Evolutionary conservation across 2,797 vertebrate species (phyloP).

Genomic region (Harpagifer antarcticus): DNA sequence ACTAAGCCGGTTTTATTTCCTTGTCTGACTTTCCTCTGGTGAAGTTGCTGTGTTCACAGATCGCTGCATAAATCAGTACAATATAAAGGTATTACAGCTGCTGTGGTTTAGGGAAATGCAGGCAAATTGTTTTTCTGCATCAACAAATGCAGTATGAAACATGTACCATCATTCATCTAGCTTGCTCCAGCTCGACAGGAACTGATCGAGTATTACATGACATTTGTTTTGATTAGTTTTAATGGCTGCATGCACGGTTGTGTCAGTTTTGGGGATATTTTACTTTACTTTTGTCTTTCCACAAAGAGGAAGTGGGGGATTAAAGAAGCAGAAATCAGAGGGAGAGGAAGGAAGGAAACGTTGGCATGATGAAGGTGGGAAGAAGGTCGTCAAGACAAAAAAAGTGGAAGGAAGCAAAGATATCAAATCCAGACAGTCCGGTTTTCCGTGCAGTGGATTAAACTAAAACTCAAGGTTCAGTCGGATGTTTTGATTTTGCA

Average conservation of each 20-base stretch:
- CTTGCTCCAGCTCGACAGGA: not conserved
- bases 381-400: not conserved
- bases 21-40: no score
- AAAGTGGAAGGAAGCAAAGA: not conserved
- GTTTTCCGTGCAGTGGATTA: not conserved
- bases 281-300: no score
- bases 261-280: not conserved
- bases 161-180: not conserved
- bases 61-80: no score
- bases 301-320: not conserved
- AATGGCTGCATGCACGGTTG: not conserved
- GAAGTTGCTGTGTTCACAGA: no score
- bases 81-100: no score
- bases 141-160: not conserved
- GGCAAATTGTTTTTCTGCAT: not conserved
- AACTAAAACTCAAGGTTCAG: constrained; percentile 31
- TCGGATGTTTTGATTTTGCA: constrained; percentile 7
- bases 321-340: not conserved
- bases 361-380: not conserved
- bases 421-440: not conserved
- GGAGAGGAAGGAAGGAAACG: not conserved
- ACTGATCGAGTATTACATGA: not conserved
- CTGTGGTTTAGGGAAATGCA: not conserved
- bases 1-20: no score
- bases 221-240: not conserved